A percentile compares a stretch with the other conserved stretches of the same genome.
Conservation (phyloP, 2,888 invertebrate species). For the Chouioia cunea region DNA sequence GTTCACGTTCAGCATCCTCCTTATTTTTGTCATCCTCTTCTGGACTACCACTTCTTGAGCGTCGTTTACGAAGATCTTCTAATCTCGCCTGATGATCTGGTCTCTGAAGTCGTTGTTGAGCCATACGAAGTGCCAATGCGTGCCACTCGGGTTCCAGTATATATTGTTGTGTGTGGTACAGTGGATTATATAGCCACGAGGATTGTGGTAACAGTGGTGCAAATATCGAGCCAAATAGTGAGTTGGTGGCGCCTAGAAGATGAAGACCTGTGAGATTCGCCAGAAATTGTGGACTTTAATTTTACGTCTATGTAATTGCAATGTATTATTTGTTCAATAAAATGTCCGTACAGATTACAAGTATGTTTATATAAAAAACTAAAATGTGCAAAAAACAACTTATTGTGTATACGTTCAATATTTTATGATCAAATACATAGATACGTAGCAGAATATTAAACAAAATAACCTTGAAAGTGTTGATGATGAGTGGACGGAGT, state of each 20-base stretch:
- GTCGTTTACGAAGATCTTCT: constrained; percentile 61
- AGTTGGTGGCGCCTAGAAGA: constrained; percentile 63
- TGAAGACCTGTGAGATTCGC: constrained; percentile 59
- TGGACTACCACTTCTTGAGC: constrained; percentile 59
- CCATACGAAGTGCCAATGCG: constrained; percentile 63
- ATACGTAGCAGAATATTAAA: too few relatives aligned
- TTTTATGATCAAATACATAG: too few relatives aligned
- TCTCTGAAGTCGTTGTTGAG: constrained; percentile 65
- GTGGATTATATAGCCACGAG: constrained; percentile 65
- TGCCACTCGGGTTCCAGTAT: constrained; percentile 66
- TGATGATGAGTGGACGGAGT: constrained; percentile 63
- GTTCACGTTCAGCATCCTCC: constrained; percentile 52
- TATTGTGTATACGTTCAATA: too few relatives aligned
- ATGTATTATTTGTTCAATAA: too few relatives aligned
- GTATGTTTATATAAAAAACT: too few relatives aligned
- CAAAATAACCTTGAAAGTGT: constrained; percentile 63
- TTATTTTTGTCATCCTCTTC: constrained; percentile 58
- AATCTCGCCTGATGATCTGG: constrained; percentile 60
- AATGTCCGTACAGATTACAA: too few relatives aligned
- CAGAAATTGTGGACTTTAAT: constrained; percentile 1
- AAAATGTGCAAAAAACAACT: too few relatives aligned
- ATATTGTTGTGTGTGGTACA: constrained; percentile 65
- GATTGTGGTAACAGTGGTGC: constrained; percentile 65
- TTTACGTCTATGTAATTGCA: too few relatives aligned
- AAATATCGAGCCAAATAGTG: constrained; percentile 66